Base-by-base conservation (phyloP, 2,888 invertebrate species). In the Pollenia angustigena region DNA sequence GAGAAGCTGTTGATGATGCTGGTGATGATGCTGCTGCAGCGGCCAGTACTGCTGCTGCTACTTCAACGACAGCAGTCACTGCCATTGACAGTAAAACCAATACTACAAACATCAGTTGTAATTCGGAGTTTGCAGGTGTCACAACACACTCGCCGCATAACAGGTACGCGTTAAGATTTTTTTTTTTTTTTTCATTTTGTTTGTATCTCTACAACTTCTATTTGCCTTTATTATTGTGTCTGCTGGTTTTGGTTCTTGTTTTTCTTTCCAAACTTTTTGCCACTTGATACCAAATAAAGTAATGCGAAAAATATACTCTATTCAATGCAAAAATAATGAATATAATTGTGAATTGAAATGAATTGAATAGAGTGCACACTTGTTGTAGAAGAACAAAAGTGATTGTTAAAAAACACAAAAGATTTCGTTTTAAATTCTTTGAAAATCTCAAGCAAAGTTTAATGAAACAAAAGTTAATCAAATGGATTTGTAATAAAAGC, bases 91-190 rank as follows among this genome's bases (percentile, higher is more conserved):
- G 89, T 90, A 89, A 88, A 88, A 85, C 90, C 90, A 90, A 88
- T 88, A 88, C 85, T 85, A 90, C 89, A 88, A 87, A 84, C 81
- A 89, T 91, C 91, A 92, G 92, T 92, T 91, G 93, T 92, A 92
- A 92, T 90, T 92, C 92, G 92, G 92, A 91, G 91, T 90, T 91
- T 92, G 91, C 92, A 92, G 92, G 91, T 90, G 91, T 91, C 91
- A 90, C 90, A 90, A 90, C 91, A 89, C 88, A 89, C 87, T 87
- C 88, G 89, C 84, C 76, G 84, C 87, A 74, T 81, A 90, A 91
- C 92, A 92, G 92, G 92, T 92, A 92, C 92, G 92, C 92, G 91
- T 88, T 87, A 83, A 42, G 60, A 16, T 23, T 69, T 40, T 40
- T 87, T 50, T 66, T 85, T 87, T 50, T 60, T 82, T 54, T 68